Evolutionary conservation across 1,140 invertebrate species (phyloP), one percentile per base, ranked within the genome.

Genomic region (Brachionus rotundiformis): DNA sequence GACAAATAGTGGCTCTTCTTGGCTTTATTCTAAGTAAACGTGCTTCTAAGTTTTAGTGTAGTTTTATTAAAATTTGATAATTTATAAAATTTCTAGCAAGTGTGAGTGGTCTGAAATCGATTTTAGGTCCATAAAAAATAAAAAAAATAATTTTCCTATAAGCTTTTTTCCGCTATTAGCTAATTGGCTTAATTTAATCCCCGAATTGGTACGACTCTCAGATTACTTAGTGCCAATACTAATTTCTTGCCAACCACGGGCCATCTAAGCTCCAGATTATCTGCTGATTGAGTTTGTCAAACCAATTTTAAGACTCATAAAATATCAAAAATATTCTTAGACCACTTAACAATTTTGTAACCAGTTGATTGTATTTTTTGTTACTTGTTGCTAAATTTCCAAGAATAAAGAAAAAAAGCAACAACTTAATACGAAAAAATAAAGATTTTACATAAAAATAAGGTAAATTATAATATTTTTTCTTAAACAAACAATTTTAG

Each of bases 401-500:
- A n/a, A n/a, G n/a, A n/a, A n/a, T n/a, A n/a, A n/a, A n/a, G n/a
- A n/a, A 54, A 54, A 16, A 54, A 54, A 19, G n/a, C 47, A 54
- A 54, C 47, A 25, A 54, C 47, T 54, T 54, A 1, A 41, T n/a
- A n/a, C n/a, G n/a, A 41, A 54, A 54, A 54, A 54, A 19, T 54
- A 54, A 54, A 4, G 19, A 54, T 54, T 54, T 54, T 54, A 19
- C 19, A 39, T n/a, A n/a, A n/a, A n/a, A n/a, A n/a, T 19, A 54
- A 54, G 47, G 47, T 54, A 54, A 54, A 54, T 54, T 54, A 54
- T 54, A 54, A 54, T 54, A 23, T 54, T 54, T 54, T 2, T 19
- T n/a, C n/a, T 54, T 54, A 54, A 54, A 54, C 47, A 54, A 54
- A 54, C 47, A 54, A 54, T 54, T 54, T 54, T 4, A 54, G 7